Evolutionary conservation across 2,888 invertebrate genomes (phyloP).

Genomic region (Siphlonurus alternatus): DNA sequence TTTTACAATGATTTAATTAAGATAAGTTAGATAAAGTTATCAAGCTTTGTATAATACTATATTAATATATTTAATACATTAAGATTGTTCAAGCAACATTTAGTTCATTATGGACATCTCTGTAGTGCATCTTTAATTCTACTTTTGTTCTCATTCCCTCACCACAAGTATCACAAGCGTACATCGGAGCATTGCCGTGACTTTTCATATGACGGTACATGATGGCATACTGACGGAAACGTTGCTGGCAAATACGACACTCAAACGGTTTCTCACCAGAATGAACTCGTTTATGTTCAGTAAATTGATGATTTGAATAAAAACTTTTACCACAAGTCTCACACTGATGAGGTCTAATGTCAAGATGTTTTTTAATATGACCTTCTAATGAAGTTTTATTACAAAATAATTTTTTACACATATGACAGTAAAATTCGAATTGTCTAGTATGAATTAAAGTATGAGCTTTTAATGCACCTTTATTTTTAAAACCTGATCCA

Average conservation of each 20-base stretch:
- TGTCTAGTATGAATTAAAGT: slow-evolving; percentile 39
- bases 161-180: slow-evolving; percentile 41
- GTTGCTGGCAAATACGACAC: neutral
- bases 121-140: no score
- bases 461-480: slow-evolving; percentile 30
- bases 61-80: no score
- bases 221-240: neutral
- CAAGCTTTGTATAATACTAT: no score
- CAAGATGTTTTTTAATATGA: neutral
- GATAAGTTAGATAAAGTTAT: no score
- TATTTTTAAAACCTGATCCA: neutral
- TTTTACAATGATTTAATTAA: no score
- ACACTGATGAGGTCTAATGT: neutral
- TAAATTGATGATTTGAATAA: neutral
- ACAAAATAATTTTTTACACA: neutral
- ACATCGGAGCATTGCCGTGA: slow-evolving; percentile 20
- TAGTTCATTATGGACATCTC: no score
- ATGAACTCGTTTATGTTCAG: neutral
- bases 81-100: no score
- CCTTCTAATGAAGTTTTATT: neutral
- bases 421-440: slow-evolving; percentile 31
- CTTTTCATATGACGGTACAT: neutral
- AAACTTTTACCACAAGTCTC: neutral
- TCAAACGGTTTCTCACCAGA: neutral
- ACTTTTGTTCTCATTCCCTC: slow-evolving; percentile 42